Evolutionary conservation across 2,888 invertebrate genomes (phyloP), one percentile per base, ranked within the genome.

Genomic region (Archaeoteleia sp.): DNA sequence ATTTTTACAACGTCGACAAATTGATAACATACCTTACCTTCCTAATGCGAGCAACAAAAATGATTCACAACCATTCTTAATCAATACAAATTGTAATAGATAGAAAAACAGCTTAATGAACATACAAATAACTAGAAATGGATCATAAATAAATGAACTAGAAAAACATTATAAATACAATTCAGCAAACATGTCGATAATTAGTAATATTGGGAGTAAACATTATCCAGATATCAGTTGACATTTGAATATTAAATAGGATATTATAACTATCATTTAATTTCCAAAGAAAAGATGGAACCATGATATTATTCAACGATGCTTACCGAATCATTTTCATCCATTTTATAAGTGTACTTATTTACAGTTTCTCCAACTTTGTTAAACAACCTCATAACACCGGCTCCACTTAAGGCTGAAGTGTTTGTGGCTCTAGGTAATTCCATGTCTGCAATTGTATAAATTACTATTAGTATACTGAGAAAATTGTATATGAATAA

Each of bases 321-420:
- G 2, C 89, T 90, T 86, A 97, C 97, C 77, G 96, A 94, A 87
- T 99, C 99, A 65, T 93, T 95, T 87, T 99, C 99, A 82, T 98
- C 98, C 98, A 99, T 99, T 87, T 95, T 96, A 86, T 95, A 97
- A 0, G 98, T 96, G 78, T 99, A 97, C 88, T 98, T 98, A 85
- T 96, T 97, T 65, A 99, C 96, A 4, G 97, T 97, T 86, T 98
- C 97, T 14, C 97, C 97, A 51, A 98, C 94, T 89, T 95, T 95
- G 85, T 95, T 97, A 85, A 99, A 96, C 8, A 99, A 88, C 63
- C 97, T 90, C 88, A 97, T 91, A 15, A 99, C 94, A 1, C 97
- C 97, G 14, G 97, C 98, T 40, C 97, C 94, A 84, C 97, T 97
- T 10, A 99, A 87, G 0, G 98, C 96, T 0, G 97, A 96, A 0